A percentile compares a stretch with the other conserved stretches of the same genome.
Evolutionary conservation across 2,888 invertebrate species (phyloP).

Genomic region (Lithophane socia): DNA sequence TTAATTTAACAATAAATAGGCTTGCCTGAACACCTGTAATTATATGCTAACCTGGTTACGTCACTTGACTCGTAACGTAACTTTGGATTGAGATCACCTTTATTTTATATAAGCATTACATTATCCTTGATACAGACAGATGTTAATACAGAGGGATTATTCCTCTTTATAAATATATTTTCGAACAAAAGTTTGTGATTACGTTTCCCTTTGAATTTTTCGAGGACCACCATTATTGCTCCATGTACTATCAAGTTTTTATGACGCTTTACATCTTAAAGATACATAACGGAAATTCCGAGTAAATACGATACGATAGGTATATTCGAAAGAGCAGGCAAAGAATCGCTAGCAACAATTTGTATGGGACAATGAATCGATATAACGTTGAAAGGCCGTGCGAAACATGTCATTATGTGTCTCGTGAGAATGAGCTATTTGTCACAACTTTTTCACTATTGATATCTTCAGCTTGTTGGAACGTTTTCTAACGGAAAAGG

Average conservation of each 20-base stretch:
- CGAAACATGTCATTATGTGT: slow-evolving; percentile 26
- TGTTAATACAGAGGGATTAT: neutral
- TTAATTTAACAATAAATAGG: slow-evolving; percentile 6
- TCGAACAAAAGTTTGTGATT: neutral
- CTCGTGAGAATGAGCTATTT: slow-evolving; percentile 52
- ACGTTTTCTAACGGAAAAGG: neutral
- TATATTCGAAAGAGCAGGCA: neutral
- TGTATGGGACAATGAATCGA: slow-evolving; percentile 36
- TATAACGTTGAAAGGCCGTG: slow-evolving; percentile 28
- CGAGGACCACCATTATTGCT: neutral
- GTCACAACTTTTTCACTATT: slow-evolving; percentile 59
- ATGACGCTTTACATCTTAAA: neutral
- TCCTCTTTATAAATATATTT: slow-evolving; percentile 3
- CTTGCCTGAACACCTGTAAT: neutral
- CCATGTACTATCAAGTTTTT: slow-evolving; percentile 12
- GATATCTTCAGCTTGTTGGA: slow-evolving; percentile 36
- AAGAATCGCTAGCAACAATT: slow-evolving; percentile 16
- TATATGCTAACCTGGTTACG: neutral
- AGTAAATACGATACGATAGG: neutral
- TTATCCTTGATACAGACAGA: neutral
- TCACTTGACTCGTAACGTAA: neutral
- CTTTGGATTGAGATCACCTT: slow-evolving; percentile 4
- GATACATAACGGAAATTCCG: neutral
- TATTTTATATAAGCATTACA: slow-evolving; percentile 1
- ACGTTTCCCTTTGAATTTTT: slow-evolving; percentile 14